Conservation (phyloP, 2,797 vertebrate species). For the Lepus townsendii region DNA sequence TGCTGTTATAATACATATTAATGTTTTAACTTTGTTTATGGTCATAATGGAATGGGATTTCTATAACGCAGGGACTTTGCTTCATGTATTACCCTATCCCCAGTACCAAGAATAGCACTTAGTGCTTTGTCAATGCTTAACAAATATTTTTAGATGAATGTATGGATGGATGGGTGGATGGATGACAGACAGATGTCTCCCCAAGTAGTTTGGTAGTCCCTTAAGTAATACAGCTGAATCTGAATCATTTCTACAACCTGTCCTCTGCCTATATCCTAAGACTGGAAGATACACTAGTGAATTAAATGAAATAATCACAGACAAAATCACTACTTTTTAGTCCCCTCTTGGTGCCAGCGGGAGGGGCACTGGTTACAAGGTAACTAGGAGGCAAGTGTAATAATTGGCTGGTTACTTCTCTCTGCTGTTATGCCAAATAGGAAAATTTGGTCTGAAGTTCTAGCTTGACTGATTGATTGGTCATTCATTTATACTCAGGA, state of each 20-base stretch:
- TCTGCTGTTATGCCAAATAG: neutral
- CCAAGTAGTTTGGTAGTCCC: neutral
- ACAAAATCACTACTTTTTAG: neutral
- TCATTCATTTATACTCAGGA: neutral
- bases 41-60: neutral
- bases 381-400: neutral
- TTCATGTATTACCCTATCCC: neutral
- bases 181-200: neutral
- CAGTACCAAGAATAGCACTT: neutral
- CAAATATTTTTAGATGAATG: neutral
- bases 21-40: slow-evolving; percentile 18
- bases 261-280: neutral
- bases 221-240: neutral
- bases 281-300: neutral
- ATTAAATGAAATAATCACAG: neutral
- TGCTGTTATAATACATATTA: neutral
- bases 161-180: too few species aligned
- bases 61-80: neutral
- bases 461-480: neutral
- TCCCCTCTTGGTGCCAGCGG: neutral
- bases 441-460: neutral
- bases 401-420: neutral
- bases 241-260: neutral
- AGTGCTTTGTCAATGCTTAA: neutral
- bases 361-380: neutral